Percentiles rank a stretch among this genome's conserved stretches.
These are phyloP conservation scores for Tipula confusa DNA, from an alignment of 2,888 invertebrate species.

Conservation along the genomic window DNA sequence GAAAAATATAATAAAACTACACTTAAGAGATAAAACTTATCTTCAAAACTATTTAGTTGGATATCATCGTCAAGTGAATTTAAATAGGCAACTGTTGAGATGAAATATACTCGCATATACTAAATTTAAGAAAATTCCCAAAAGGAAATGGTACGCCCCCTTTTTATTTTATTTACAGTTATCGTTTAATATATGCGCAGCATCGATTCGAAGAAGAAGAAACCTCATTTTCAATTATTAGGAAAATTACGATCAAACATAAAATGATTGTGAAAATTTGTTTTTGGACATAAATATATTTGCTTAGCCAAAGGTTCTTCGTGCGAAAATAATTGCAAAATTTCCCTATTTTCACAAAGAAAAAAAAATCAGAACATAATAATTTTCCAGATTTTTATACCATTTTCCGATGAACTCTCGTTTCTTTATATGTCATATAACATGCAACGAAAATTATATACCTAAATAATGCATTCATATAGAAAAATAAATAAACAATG, in stretches of 20 bases:
- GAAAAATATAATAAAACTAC: not conserved
- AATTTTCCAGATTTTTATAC: not conserved
- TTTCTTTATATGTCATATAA: not conserved
- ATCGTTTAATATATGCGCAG: not conserved
- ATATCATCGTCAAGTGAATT: not conserved
- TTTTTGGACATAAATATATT: not conserved
- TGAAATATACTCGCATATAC: not conserved
- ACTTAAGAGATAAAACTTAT: not conserved
- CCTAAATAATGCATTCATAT: not conserved
- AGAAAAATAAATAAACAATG: not conserved
- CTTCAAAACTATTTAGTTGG: not conserved
- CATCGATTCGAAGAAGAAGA: not conserved
- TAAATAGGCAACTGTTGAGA: not conserved
- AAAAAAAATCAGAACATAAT: too few species aligned
- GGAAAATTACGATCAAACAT: not conserved
- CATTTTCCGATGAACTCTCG: not conserved
- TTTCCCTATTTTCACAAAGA: not conserved
- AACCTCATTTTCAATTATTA: not conserved
- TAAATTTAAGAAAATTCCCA: not conserved
- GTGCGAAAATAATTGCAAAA: not conserved
- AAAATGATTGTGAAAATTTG: not conserved
- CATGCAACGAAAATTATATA: not conserved
- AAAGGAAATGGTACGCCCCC: not conserved
- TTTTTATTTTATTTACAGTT: not conserved
- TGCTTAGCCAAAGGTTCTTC: not conserved